These are phyloP conservation scores for Istiophorus platypterus DNA, from an alignment of 2,113 vertebrate genomes.

Conservation along the genomic window DNA sequence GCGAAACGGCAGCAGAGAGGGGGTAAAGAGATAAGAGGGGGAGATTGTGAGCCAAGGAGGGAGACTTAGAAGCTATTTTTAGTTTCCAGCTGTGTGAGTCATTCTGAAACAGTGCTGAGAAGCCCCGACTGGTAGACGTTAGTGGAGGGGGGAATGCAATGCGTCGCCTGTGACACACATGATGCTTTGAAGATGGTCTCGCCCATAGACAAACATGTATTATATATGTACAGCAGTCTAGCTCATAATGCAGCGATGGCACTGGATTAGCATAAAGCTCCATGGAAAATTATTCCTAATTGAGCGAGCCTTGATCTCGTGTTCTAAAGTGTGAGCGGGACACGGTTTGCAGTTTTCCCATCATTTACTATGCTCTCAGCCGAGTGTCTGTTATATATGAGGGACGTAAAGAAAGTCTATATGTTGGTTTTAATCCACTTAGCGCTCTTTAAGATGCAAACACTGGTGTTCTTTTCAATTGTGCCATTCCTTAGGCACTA, in stretches of 20 bases:
- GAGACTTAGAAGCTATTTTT: slow-evolving; percentile 77
- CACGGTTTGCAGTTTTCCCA: neutral
- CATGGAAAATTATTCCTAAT: slow-evolving; percentile 68
- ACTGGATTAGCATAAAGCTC: slow-evolving; percentile 63
- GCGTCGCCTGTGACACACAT: slow-evolving; percentile 33
- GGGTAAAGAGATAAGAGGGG: slow-evolving; percentile 56
- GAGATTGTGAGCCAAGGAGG: slow-evolving; percentile 67
- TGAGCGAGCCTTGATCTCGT: slow-evolving; percentile 66
- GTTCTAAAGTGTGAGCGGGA: slow-evolving; percentile 46
- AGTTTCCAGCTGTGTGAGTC: slow-evolving; percentile 81
- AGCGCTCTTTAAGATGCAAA: slow-evolving; percentile 10
- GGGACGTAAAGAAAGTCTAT: slow-evolving; percentile 15
- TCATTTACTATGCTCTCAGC: slow-evolving; percentile 23
- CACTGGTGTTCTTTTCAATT: neutral
- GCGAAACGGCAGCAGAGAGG: slow-evolving; percentile 31
- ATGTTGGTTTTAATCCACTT: slow-evolving; percentile 41
- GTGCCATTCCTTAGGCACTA: neutral
- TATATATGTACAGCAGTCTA: slow-evolving; percentile 56
- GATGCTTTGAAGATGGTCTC: slow-evolving; percentile 53
- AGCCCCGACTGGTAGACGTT: slow-evolving; percentile 53
- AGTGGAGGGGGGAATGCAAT: slow-evolving; percentile 19
- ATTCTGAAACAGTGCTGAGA: slow-evolving; percentile 66
- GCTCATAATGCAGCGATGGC: slow-evolving; percentile 20
- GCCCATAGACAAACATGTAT: slow-evolving; percentile 34
- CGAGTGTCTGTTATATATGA: slow-evolving; percentile 21